Percentiles rank a stretch among this genome's conserved stretches.
Evolutionary conservation across 2,113 vertebrate species (phyloP).

Genomic region (Hymenochirus boettgeri): DNA sequence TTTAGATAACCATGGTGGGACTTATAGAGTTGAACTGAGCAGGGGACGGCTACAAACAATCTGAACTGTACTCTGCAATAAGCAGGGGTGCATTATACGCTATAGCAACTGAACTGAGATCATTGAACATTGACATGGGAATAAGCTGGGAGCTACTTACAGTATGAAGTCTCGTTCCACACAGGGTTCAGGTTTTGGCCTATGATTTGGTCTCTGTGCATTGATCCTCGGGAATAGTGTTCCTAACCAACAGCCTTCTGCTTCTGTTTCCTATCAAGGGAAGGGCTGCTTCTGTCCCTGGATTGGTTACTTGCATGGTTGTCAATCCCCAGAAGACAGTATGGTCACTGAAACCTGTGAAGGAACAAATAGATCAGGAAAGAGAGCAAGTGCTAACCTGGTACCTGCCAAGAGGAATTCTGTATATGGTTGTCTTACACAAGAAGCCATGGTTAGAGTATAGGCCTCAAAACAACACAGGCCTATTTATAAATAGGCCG

Average conservation of each 20-base stretch:
- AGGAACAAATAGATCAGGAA: background rate
- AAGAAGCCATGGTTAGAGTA: background rate
- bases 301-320: constrained; percentile 53
- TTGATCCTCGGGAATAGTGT: constrained; percentile 74
- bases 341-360: constrained; percentile 85
- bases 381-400: too few relatives aligned
- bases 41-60: too few relatives aligned
- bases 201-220: constrained; percentile 80
- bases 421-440: background rate
- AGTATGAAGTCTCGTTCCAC: constrained; percentile 89
- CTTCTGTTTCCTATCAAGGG: constrained; percentile 64
- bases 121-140: too few relatives aligned
- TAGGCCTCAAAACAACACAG: too few relatives aligned
- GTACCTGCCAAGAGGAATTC: too few relatives aligned
- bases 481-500: too few relatives aligned
- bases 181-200: constrained; percentile 85
- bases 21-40: too few relatives aligned
- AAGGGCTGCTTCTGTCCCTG: constrained; percentile 36
- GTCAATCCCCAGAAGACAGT: constrained; percentile 84
- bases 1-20: too few relatives aligned
- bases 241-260: constrained; percentile 81
- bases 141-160: constrained; percentile 55
- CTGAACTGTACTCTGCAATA: too few relatives aligned
- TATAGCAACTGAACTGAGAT: too few relatives aligned
- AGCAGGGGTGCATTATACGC: too few relatives aligned